Conservation (phyloP, 1,140 invertebrate genomes). For the Trinorchestia longiramus region DNA sequence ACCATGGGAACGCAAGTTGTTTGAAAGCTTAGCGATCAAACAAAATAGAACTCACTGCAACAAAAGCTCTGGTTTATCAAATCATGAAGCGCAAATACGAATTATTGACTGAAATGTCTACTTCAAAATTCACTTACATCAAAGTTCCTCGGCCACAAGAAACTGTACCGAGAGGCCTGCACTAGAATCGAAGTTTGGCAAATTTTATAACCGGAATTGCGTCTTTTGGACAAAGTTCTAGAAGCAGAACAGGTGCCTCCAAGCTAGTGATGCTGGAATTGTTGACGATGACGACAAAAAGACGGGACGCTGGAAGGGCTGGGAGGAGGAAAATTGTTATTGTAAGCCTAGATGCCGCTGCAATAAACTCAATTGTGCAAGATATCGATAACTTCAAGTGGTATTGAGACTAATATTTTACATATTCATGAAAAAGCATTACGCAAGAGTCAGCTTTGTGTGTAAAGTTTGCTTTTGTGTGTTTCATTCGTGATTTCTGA, state of each 20-base stretch:
- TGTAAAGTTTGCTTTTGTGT: too few species aligned
- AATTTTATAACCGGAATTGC: neutral
- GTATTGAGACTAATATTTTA: too few species aligned
- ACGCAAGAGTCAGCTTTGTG: too few species aligned
- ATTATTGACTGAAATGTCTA: neutral
- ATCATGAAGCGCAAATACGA: neutral
- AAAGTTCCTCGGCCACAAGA: neutral
- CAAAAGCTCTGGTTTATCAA: neutral
- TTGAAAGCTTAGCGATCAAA: neutral
- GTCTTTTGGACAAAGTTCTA: neutral
- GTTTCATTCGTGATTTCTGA: too few species aligned
- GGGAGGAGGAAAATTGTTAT: neutral
- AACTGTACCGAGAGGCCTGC: neutral
- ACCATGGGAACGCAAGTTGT: neutral
- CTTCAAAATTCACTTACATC: neutral
- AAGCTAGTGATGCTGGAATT: neutral
- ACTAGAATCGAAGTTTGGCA: neutral
- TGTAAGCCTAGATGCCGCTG: neutral
- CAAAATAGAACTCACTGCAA: neutral
- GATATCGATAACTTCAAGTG: neutral
- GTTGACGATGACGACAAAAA: too few species aligned
- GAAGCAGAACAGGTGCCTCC: neutral
- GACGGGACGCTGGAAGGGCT: neutral
- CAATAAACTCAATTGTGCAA: neutral
- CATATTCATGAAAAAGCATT: neutral